phyloP scores from a whole-genome alignment of 1,140 invertebrate genomes.

The Cyclargus thomasi region DNA sequence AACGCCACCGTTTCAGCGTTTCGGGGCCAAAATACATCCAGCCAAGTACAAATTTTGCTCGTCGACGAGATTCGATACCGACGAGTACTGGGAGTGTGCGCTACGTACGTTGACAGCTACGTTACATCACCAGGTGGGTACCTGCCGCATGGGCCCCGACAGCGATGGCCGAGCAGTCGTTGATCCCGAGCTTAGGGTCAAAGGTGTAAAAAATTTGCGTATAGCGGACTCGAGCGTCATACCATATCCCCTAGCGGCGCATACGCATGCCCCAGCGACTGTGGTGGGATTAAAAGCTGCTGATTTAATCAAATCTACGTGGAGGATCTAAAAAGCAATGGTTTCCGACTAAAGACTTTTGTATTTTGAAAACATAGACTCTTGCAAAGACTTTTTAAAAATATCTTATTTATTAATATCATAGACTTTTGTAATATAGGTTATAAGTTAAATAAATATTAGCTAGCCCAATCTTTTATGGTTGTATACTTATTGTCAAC shows the following conservation, averaged over 20 bases:
- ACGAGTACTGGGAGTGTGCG: slow-evolving; percentile 78
- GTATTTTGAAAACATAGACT: neutral
- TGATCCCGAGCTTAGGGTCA: slow-evolving; percentile 73
- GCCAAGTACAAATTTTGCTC: slow-evolving; percentile 69
- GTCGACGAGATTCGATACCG: slow-evolving; percentile 59
- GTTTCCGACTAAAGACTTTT: neutral
- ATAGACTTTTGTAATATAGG: too few species aligned
- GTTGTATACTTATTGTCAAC: too few species aligned
- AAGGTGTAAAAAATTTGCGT: slow-evolving; percentile 70
- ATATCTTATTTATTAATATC: too few species aligned
- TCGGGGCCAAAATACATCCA: slow-evolving; percentile 65
- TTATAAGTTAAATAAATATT: too few species aligned
- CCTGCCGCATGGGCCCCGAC: slow-evolving; percentile 80
- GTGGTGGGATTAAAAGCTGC: slow-evolving; percentile 75
- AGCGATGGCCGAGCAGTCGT: slow-evolving; percentile 75
- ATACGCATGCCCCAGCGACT: slow-evolving; percentile 74
- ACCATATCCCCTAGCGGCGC: slow-evolving; percentile 72
- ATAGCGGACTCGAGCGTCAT: slow-evolving; percentile 78
- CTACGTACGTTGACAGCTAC: slow-evolving; percentile 70
- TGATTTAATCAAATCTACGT: slow-evolving; percentile 63
- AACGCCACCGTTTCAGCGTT: slow-evolving; percentile 69
- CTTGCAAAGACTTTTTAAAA: too few species aligned
- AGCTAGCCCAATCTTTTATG: too few species aligned
- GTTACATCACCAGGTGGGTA: slow-evolving; percentile 78
- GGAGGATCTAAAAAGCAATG: slow-evolving; percentile 27